phyloP scores from a whole-genome alignment of 2,797 vertebrate species.

The Hephaestus fuliginosus region DNA sequence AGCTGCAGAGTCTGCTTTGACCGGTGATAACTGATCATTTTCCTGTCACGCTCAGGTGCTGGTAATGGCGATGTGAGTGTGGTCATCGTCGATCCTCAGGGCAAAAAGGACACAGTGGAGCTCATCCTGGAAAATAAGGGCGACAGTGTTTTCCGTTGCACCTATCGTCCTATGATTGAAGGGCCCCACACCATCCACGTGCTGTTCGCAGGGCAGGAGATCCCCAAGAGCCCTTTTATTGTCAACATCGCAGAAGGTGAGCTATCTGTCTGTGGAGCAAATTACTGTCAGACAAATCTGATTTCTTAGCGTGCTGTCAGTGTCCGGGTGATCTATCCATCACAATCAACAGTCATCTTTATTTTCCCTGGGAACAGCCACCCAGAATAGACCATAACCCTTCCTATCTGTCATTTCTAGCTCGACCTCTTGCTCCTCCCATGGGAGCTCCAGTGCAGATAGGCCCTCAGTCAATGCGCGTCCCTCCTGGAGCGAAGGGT shows the following conservation, averaged over 20 bases:
- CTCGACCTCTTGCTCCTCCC: conserved; percentile 77
- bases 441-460: conserved; percentile 83
- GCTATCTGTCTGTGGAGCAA: conserved; percentile 63
- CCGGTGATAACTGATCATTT: conserved; percentile 3
- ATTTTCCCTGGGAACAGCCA: conserved; percentile 55
- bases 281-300: conserved; percentile 71
- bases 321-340: conserved; percentile 60
- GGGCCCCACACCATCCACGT: conserved; percentile 92
- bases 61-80: conserved; percentile 94
- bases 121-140: conserved; percentile 96
- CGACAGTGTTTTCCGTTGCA: conserved; percentile 95
- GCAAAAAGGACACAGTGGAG: conserved; percentile 94
- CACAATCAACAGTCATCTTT: conserved; percentile 58
- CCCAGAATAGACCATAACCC: conserved; percentile 62
- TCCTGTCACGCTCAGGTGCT: conserved; percentile 85
- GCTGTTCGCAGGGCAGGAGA: conserved; percentile 91
- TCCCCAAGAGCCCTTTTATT: conserved; percentile 93
- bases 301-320: conserved; percentile 64
- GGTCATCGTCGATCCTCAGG: conserved; percentile 94
- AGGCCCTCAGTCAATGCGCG: conserved; percentile 85
- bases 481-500: conserved; percentile 82
- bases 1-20: background rate
- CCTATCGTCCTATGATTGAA: conserved; percentile 91
- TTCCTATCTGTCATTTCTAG: conserved; percentile 86
- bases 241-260: conserved; percentile 95